A percentile compares a stretch with the other conserved stretches of the same genome.
phyloP scores from a whole-genome alignment of 30 jellyfish, hydroid and myxozoan genomes.

The Chironex yamaguchii region DNA sequence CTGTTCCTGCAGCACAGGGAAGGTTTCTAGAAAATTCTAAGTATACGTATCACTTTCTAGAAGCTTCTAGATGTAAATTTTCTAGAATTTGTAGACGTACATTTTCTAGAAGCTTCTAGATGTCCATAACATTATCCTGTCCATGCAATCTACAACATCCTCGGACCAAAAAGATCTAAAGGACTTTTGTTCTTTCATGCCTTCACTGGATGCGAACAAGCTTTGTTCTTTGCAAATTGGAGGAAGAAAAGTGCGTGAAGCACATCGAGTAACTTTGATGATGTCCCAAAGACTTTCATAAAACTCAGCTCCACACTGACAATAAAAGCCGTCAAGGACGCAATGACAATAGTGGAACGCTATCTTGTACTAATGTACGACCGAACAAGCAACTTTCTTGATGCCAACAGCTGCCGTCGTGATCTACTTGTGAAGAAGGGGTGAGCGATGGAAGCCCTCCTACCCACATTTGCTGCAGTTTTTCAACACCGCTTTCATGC shows the following conservation, averaged over 20 bases:
- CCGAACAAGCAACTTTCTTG: slow-evolving; percentile 10
- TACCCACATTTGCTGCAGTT: no score
- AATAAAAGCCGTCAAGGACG: not conserved
- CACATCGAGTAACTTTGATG: slow-evolving; percentile 25
- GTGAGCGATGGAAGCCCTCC: no score
- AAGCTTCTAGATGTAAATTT: no score
- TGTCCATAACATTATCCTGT: slow-evolving; percentile 22
- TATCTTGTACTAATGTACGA: slow-evolving; percentile 36
- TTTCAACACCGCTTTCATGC: no score
- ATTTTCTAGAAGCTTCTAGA: no score
- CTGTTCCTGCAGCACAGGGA: no score
- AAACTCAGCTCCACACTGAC: slow-evolving; percentile 4
- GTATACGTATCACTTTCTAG: no score
- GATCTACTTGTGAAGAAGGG: slow-evolving; percentile 45
- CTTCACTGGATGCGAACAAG: slow-evolving; percentile 45
- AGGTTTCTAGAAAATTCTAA: no score
- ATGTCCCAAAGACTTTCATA: slow-evolving; percentile 3
- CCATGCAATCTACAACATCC: slow-evolving; percentile 12
- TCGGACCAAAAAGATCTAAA: slow-evolving; percentile 5
- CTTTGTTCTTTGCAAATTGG: slow-evolving; percentile 11
- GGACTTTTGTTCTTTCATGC: slow-evolving; percentile 21
- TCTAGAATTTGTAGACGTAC: no score
- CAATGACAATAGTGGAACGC: slow-evolving; percentile 9
- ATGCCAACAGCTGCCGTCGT: slow-evolving; percentile 10
- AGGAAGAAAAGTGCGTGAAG: slow-evolving; percentile 55